Evolutionary conservation across 2,888 invertebrate species (phyloP), one percentile per base, ranked within the genome.

Genomic region (Nasonia oneida): DNA sequence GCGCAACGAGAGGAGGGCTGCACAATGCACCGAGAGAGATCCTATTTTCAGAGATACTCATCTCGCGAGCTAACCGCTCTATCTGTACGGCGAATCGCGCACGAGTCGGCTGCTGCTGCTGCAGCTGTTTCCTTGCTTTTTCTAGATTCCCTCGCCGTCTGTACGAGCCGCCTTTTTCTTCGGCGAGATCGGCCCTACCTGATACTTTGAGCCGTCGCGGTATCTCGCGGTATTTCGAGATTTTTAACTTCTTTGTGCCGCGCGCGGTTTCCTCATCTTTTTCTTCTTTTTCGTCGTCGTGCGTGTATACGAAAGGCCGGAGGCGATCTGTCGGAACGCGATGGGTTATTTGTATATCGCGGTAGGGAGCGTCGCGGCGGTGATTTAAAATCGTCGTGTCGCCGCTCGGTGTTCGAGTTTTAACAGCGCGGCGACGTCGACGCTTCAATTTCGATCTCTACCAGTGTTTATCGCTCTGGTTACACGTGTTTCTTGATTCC

Each of bases 1-100:
- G 29, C 15, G 70, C 4, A 75, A 37, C 29, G 37, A 4, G 75
- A 42, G 39, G 15, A 3, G 50, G 12, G 57, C 29, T 29, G 29
- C 15, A 80, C 77, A 91, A 91, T 90, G 90, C 90, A 84, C 87
- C 90, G 87, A 86, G 89, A 89, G 88, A 90, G 90, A 90, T 91
- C 91, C 92, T 93, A 93, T 93, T 93, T 92, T 92, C 92, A 90
- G 93, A 91, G 91, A 92, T 92, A 92, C 89, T 88, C 90, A 91
- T 91, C 91, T 90, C 67, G 14, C 57, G 15, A 84, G 89, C 89
- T 91, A 91, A 90, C 89, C 86, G 88, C 89, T 91, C 90, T 90
- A 91, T 90, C 90, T 90, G 89, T 88, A 88, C 88, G 87, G 87
- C 89, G 88, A 90, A 90, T 90, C 90, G 90, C 90, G 90, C 86